phyloP scores from a whole-genome alignment of 2,113 vertebrate genomes.

The Canis aureus region DNA sequence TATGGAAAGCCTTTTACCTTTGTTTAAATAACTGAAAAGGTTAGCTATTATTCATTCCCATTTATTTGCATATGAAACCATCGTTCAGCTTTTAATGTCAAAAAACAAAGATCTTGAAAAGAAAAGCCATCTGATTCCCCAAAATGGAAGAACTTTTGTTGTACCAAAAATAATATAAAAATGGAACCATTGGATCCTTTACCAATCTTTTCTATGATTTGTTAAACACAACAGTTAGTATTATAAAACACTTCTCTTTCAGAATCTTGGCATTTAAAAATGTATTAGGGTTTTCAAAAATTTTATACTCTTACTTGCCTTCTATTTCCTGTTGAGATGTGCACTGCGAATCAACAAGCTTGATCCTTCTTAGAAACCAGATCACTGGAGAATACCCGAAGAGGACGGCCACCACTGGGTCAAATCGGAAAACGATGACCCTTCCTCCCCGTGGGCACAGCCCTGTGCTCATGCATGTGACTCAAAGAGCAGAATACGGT shows the following conservation, averaged over 20 bases:
- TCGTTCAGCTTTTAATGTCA: neutral
- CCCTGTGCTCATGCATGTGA: rapidly evolving
- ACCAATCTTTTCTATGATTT: neutral
- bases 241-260: neutral
- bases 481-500: neutral
- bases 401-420: neutral
- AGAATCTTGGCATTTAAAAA: neutral
- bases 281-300: neutral
- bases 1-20: neutral
- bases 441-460: neutral
- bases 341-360: neutral
- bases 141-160: neutral
- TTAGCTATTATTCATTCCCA: constrained; percentile 40
- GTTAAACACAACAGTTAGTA: neutral
- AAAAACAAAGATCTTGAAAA: constrained; percentile 21
- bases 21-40: neutral
- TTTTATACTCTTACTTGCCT: neutral
- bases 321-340: neutral
- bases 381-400: neutral
- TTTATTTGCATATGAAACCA: constrained; percentile 54
- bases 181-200: neutral
- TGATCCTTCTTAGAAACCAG: neutral
- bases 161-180: constrained; percentile 41
- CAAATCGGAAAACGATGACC: neutral
- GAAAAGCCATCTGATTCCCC: neutral